Percentiles rank a stretch among this genome's conserved stretches.
Conservation (phyloP, 2,797 vertebrate species). For the Arrhamphus sclerolepis region DNA sequence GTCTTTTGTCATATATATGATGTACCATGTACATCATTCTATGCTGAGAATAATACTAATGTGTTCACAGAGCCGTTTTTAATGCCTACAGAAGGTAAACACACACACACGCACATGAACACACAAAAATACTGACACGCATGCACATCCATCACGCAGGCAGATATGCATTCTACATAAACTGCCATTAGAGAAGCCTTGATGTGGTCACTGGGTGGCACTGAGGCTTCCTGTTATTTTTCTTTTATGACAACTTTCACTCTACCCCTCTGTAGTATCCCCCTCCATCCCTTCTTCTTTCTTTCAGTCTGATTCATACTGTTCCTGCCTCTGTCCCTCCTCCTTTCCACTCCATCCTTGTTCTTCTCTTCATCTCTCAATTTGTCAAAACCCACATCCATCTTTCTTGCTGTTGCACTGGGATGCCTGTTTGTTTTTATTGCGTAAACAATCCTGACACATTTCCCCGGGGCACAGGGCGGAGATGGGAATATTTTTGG, state of each 20-base stretch:
- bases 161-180: slow-evolving; percentile 68
- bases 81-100: slow-evolving; percentile 27
- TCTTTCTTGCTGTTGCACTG: slow-evolving; percentile 61
- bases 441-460: slow-evolving; percentile 67
- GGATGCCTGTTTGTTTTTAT: slow-evolving; percentile 72
- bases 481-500: slow-evolving; percentile 41
- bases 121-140: background rate
- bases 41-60: slow-evolving; percentile 53
- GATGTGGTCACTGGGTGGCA: slow-evolving; percentile 83
- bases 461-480: slow-evolving; percentile 51
- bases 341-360: slow-evolving; percentile 7
- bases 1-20: slow-evolving; percentile 38
- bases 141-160: slow-evolving; percentile 35
- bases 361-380: slow-evolving; percentile 21
- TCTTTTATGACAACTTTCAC: slow-evolving; percentile 80
- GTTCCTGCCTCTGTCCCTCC: slow-evolving; percentile 7
- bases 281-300: slow-evolving; percentile 17
- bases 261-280: slow-evolving; percentile 44
- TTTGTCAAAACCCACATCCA: slow-evolving; percentile 68
- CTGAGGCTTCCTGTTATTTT: slow-evolving; percentile 78
- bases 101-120: slow-evolving; percentile 12
- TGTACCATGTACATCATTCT: slow-evolving; percentile 25
- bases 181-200: slow-evolving; percentile 80
- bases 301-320: background rate
- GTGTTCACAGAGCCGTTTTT: slow-evolving; percentile 60